A percentile compares a stretch with the other conserved stretches of the same genome.
These are phyloP conservation scores for Ips nitidus DNA, from an alignment of 1,140 invertebrate species.

Conservation along the genomic window DNA sequence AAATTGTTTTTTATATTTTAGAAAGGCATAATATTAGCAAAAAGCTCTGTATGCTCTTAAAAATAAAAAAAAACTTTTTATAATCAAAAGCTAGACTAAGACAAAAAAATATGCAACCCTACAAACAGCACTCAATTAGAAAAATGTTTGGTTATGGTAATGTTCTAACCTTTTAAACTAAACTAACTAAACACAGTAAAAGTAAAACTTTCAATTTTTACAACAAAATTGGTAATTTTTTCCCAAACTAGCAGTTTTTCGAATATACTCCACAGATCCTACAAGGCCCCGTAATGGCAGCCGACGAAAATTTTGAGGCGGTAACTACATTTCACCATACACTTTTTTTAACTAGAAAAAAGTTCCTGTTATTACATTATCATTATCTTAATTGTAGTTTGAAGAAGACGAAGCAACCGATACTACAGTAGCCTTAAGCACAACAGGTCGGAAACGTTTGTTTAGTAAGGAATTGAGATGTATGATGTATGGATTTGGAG, in stretches of 20 bases:
- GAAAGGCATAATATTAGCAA: no score
- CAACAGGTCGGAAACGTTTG: conserved; percentile 74
- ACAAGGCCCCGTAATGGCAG: conserved; percentile 15
- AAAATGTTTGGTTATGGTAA: no score
- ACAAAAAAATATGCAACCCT: no score
- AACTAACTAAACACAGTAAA: no score
- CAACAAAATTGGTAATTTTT: no score
- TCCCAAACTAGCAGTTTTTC: background rate
- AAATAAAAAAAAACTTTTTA: no score
- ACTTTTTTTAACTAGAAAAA: background rate
- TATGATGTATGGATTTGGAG: conserved; percentile 99
- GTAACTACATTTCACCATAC: background rate
- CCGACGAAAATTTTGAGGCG: conserved; percentile 30
- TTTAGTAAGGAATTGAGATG: conserved; percentile 92
- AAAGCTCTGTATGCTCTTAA: no score
- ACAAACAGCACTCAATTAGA: no score
- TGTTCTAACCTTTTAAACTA: no score
- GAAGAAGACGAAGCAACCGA: conserved; percentile 69
- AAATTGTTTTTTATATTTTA: no score
- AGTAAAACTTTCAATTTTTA: no score
- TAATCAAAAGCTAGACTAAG: no score
- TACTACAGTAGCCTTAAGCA: conserved; percentile 61
- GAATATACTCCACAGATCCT: conserved; percentile 1
- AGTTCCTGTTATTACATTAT: background rate
- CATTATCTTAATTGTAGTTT: conserved; percentile 48